Conservation (phyloP, 1,140 invertebrate genomes). For the Pseudachorutes palmiensis region DNA sequence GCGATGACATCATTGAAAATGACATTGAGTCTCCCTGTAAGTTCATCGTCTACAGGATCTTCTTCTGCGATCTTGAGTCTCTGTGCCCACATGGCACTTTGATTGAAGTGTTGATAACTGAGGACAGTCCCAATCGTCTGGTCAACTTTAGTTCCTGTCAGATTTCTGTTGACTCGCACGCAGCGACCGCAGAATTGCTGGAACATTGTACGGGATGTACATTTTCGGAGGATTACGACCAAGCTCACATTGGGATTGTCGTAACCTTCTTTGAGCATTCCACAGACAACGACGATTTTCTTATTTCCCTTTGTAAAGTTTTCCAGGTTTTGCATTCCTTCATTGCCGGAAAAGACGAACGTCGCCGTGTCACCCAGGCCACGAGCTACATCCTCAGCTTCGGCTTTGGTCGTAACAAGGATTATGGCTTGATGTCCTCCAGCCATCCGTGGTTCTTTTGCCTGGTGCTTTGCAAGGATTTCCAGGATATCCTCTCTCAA, state of each 20-base stretch:
- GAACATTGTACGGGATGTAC: not conserved
- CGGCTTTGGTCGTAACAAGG: not conserved
- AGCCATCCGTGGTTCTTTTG: not conserved
- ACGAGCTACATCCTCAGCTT: too few relatives aligned
- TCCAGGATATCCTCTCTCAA: too few relatives aligned
- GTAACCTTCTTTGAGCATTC: slow-evolving; percentile 3
- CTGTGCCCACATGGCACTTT: too few relatives aligned
- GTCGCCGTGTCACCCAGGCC: too few relatives aligned
- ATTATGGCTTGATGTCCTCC: not conserved
- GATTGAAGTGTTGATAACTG: too few relatives aligned
- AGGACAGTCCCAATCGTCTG: not conserved
- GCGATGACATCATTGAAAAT: not conserved
- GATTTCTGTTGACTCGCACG: not conserved
- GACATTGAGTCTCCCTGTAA: too few relatives aligned
- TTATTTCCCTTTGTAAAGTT: not conserved
- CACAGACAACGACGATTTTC: slow-evolving; percentile 6
- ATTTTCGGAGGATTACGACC: not conserved
- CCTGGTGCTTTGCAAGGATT: not conserved
- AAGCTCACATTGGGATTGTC: not conserved
- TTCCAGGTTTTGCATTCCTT: too few relatives aligned
- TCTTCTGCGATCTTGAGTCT: too few relatives aligned
- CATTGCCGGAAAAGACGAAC: too few relatives aligned
- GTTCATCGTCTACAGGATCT: too few relatives aligned
- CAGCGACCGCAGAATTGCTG: slow-evolving; percentile 4
- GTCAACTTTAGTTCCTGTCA: not conserved